Evolutionary conservation across 1,140 invertebrate species (phyloP), one percentile per base, ranked within the genome.

Genomic region (Platyura marginata): DNA sequence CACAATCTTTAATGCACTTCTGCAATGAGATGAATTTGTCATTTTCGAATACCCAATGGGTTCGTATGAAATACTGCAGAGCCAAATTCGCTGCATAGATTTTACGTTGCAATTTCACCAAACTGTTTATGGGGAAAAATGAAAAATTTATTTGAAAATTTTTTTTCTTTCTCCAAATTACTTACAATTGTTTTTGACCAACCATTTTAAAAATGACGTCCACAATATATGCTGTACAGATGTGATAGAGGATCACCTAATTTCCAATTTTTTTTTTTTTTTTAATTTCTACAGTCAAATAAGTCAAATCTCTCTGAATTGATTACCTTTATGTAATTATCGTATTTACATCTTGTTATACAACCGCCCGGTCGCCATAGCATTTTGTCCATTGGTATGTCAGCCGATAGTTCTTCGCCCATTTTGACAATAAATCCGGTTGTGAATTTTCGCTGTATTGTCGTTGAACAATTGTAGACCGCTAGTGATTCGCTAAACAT

Each of bases 1-100:
- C 89, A 15, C 64, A 54, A 2, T 63, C 47, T 33, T 71, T 64
- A 43, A 92, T 57, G 5, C 60, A 49, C 0, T 63, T 54, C 43
- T 77, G 66, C 13, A 94, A 56, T 1, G 62, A 54, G 9, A 74
- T 49, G 21, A 83, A 68, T 46, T 90, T 89, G 1, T 72, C 60
- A 47, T 87, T 87, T 18, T 63, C 53, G 53, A 93, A 94, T 6
- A 67, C 65, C 88, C 88, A 95, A 54, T 88, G 71, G 46, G 84
- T 74, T 0, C 67, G 74, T 0, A 83, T 71, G 51, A 91, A 96
- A 51, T 79, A 84, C 38, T 77, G 65, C 3, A 95, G 51, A 3
- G 80, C 82, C 8, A 63, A 63, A 25, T 81, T 79, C 0, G 85
- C 81, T 34, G 75, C 75, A 50, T 79, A 81, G 8, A 94, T 72